These are phyloP conservation scores for Cryptoleucopteryx plumbea DNA, from an alignment of 2,113 vertebrate genomes.

Conservation along the genomic window DNA sequence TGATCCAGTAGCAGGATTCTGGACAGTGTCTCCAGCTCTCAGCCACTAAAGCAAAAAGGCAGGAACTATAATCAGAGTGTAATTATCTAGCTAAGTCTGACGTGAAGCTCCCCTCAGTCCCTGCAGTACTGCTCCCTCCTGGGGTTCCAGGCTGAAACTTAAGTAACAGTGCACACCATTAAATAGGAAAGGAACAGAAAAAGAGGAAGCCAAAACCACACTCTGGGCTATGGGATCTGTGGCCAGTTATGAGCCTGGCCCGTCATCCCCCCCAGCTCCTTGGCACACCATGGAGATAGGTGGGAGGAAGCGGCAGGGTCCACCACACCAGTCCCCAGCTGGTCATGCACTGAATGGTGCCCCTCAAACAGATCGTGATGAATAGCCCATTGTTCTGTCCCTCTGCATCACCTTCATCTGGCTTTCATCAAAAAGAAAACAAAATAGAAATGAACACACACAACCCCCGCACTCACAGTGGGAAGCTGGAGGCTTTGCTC, in stretches of 20 bases:
- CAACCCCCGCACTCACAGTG: slow-evolving; percentile 19
- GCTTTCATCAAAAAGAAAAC: slow-evolving; percentile 55
- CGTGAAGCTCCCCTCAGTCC: slow-evolving; percentile 5
- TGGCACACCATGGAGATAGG: neutral
- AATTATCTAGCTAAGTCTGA: slow-evolving; percentile 8
- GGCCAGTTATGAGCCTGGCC: neutral
- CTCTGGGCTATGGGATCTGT: neutral
- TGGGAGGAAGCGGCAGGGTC: neutral
- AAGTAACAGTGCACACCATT: slow-evolving; percentile 39
- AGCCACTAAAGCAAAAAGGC: neutral
- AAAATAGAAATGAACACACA: slow-evolving; percentile 56
- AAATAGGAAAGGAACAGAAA: slow-evolving; percentile 16
- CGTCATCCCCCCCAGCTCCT: slow-evolving; percentile 20
- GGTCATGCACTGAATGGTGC: neutral
- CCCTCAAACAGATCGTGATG: neutral
- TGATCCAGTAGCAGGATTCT: neutral
- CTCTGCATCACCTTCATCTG: slow-evolving; percentile 6
- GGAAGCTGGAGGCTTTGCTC: slow-evolving; percentile 45
- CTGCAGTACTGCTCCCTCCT: slow-evolving; percentile 25
- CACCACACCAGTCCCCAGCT: neutral
- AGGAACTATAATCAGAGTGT: slow-evolving; percentile 32
- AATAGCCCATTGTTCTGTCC: neutral
- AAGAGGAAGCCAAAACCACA: neutral
- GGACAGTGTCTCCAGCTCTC: neutral
- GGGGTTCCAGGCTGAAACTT: slow-evolving; percentile 44